These are phyloP conservation scores for Drosophila sucinea DNA, from an alignment of 1,140 invertebrate species.

Conservation along the genomic window DNA sequence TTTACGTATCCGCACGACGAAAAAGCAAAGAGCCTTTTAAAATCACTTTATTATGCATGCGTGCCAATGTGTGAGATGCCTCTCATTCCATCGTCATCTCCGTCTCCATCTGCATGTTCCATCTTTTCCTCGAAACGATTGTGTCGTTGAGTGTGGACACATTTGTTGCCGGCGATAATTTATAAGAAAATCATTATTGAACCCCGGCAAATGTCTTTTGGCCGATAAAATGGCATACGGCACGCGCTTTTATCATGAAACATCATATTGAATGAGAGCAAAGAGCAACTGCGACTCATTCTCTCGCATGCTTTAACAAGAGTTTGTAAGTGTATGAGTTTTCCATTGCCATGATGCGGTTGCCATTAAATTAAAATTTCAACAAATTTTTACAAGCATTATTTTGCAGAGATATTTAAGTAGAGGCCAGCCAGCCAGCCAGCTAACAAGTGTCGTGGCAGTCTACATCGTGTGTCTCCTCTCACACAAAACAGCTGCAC, in stretches of 20 bases:
- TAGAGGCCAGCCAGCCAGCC: conserved; percentile 43
- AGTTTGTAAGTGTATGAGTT: conserved; percentile 8
- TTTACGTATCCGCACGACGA: conserved; percentile 64
- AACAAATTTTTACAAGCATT: conserved; percentile 67
- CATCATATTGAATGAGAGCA: conserved; percentile 63
- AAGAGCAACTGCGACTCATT: conserved; percentile 10
- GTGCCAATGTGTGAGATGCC: conserved; percentile 49
- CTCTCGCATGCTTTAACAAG: conserved; percentile 1
- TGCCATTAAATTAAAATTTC: conserved; percentile 76
- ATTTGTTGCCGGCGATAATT: conserved; percentile 75
- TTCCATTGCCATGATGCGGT: conserved; percentile 15
- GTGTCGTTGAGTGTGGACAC: conserved; percentile 49
- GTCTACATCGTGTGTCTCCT: conserved; percentile 11
- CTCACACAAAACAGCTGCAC: conserved; percentile 76
- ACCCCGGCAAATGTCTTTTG: conserved; percentile 58
- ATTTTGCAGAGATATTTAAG: conserved; percentile 46
- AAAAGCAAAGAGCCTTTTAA: conserved; percentile 76
- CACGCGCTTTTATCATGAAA: conserved; percentile 80
- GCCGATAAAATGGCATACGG: conserved; percentile 64
- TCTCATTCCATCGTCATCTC: background rate
- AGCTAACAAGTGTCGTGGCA: conserved; percentile 46
- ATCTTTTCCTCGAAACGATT: background rate
- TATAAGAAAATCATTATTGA: conserved; percentile 76
- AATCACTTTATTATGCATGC: conserved; percentile 82
- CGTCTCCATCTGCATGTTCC: conserved; percentile 1